phyloP scores from a whole-genome alignment of 2,888 invertebrate species.

The Phortica magna region DNA sequence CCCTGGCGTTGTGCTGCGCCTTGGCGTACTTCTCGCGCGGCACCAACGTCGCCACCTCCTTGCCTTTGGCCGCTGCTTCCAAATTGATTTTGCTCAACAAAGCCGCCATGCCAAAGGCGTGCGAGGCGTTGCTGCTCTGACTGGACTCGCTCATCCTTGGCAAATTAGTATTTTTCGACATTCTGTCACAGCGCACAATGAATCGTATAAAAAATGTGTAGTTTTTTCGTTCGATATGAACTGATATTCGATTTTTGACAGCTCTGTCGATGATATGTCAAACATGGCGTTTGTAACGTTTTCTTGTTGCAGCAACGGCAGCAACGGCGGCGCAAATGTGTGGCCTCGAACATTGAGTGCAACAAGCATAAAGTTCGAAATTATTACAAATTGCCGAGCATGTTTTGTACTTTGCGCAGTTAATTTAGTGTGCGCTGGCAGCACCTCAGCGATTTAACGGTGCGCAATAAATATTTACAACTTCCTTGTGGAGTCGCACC shows the following conservation, averaged over 20 bases:
- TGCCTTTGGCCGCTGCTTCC: neutral
- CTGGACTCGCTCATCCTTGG: neutral
- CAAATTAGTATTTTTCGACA: neutral
- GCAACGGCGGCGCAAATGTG: too few relatives aligned
- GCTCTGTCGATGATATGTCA: too few relatives aligned
- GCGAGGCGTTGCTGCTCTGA: neutral
- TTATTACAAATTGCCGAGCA: neutral
- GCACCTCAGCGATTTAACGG: slow-evolving; percentile 9
- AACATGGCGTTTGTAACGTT: too few relatives aligned
- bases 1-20: neutral
- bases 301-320: too few relatives aligned
- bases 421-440: neutral
- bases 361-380: neutral
- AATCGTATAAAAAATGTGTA: too few relatives aligned
- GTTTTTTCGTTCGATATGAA: too few relatives aligned
- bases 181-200: neutral
- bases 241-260: too few relatives aligned
- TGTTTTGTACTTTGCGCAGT: neutral
- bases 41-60: neutral
- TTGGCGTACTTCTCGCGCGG: neutral
- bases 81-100: neutral
- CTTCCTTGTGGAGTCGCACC: slow-evolving; percentile 10
- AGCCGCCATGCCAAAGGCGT: neutral
- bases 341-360: too few relatives aligned
- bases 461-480: slow-evolving; percentile 29